Percentiles rank a stretch among this genome's conserved stretches.
Evolutionary conservation across 2,113 vertebrate species (phyloP).

Genomic region (Calyptomena viridis): DNA sequence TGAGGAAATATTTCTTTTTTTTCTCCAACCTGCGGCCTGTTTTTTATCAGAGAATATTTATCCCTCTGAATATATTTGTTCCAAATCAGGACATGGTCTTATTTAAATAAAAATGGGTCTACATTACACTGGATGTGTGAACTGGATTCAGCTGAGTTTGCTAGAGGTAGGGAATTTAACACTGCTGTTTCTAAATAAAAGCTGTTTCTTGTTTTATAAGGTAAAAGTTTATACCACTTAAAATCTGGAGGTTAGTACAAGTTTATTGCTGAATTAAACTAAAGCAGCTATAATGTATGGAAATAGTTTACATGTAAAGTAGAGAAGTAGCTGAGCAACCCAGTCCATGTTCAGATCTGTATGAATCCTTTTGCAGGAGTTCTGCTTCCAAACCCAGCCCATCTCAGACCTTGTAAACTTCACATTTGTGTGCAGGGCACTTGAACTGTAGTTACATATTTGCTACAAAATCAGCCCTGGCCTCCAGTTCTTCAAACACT

Average conservation of each 20-base stretch:
- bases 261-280: neutral
- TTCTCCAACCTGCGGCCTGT: no score
- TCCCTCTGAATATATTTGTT: no score
- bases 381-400: neutral
- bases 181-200: neutral
- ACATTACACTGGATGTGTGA: neutral
- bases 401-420: neutral
- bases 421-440: neutral
- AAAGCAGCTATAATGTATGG: neutral
- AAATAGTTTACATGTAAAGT: neutral
- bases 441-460: neutral
- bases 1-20: no score
- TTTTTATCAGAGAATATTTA: no score
- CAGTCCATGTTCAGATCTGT: neutral
- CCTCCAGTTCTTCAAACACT: neutral
- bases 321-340: neutral
- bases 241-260: neutral
- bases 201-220: neutral
- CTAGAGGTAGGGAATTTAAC: neutral
- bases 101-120: slow-evolving; percentile 2
- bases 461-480: neutral
- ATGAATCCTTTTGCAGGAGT: neutral
- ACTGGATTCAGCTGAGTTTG: neutral
- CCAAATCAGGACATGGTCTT: no score
- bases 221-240: neutral